Evolutionary conservation across 64 coral and sea anemone species (phyloP).

Genomic region (Acropora yongei): DNA sequence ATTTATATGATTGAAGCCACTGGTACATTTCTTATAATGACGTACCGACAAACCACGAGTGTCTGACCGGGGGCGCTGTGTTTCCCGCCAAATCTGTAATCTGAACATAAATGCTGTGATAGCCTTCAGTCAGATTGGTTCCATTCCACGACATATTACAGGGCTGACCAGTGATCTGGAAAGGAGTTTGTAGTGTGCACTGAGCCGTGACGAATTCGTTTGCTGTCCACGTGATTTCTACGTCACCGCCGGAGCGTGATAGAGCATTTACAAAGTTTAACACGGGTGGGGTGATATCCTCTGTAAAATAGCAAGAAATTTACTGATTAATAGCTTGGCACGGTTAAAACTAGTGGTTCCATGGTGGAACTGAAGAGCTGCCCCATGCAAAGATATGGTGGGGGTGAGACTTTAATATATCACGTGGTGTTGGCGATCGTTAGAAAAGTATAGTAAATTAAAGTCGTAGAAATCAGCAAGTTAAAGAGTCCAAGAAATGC

Average conservation of each 20-base stretch:
- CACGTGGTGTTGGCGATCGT: no score
- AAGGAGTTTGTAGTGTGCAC: conserved; percentile 77
- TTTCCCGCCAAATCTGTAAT: conserved; percentile 74
- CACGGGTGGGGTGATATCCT: conserved; percentile 63
- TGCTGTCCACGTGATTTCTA: conserved; percentile 59
- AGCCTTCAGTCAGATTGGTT: conserved; percentile 60
- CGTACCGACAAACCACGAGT: conserved; percentile 86
- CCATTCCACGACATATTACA: conserved; percentile 86
- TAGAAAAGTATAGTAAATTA: no score
- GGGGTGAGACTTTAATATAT: background rate
- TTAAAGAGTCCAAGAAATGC: no score
- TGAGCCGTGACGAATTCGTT: conserved; percentile 66
- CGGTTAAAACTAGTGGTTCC: background rate
- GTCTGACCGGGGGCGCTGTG: conserved; percentile 63
- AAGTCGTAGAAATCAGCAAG: no score
- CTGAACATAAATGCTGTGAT: conserved; percentile 71
- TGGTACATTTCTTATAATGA: background rate
- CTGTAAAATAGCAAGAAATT: conserved; percentile 1
- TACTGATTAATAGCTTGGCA: no score
- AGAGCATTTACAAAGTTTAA: conserved; percentile 54
- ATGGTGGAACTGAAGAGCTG: background rate
- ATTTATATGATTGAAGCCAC: no score
- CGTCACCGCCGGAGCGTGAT: conserved; percentile 50
- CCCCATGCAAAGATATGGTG: background rate
- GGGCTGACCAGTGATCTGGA: conserved; percentile 22